Evolutionary conservation across 2,113 vertebrate species (phyloP), one percentile per base, ranked within the genome.

Genomic region (Centrocercus urophasianus): DNA sequence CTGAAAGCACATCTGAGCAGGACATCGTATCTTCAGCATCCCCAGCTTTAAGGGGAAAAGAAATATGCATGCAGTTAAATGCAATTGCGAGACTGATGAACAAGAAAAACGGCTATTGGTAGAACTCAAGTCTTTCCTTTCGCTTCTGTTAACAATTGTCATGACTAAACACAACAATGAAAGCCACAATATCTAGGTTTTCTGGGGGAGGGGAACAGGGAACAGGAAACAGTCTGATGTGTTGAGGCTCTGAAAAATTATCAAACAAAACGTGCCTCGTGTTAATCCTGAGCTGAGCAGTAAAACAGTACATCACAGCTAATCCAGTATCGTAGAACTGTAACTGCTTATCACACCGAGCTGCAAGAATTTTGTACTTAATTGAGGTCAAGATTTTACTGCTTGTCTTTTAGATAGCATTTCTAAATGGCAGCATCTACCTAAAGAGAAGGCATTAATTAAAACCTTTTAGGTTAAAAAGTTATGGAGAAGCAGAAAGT

Each of bases 361-460:
- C 71, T 92, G 6, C 25, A 52, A 86, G 67, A 80, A 87, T 54
- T 93, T 78, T n/a, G 40, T 34, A 50, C 45, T 83, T 92, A 92
- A 91, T 3, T 83, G 87, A 89, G 89, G 94, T 90, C 84, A 85
- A 83, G 56, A 94, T 92, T 83, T 83, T 87, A 92, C 73, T 79
- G 74, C 45, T 10, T 74, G 30, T 85, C 92, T 83, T 93, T 80
- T 40, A 89, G 88, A 90, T 89, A 94, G 54, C 34, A 82, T 48
- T 93, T 83, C 59, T 42, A 87, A 85, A 56, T 70, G 59, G 66
- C 59, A 92, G 63, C 11, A 45, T 91, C 59, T 82, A 59, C 54
- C 81, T 90, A n/a, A 87, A 86, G 69, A 74, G 14, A 74, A 87
- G 56, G 77, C 34, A 78, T 74, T 56, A 91, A 94, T 59, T 91